phyloP scores from a whole-genome alignment of 2,797 vertebrate species.

The Distichodus sexfasciatus region DNA sequence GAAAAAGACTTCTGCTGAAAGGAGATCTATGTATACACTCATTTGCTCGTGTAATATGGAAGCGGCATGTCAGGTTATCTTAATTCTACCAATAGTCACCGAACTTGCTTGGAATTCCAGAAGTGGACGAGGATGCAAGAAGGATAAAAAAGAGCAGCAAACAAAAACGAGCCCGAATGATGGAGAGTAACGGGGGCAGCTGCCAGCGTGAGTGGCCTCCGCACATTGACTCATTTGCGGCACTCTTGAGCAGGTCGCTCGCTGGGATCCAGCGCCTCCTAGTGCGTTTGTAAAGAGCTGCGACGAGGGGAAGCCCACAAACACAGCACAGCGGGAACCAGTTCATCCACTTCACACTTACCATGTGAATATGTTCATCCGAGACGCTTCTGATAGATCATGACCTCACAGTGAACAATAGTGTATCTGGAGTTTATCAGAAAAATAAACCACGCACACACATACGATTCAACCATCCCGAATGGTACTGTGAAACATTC shows the following conservation, averaged over 20 bases:
- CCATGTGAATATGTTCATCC: neutral
- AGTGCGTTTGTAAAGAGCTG: slow-evolving; percentile 31
- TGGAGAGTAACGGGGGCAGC: slow-evolving; percentile 38
- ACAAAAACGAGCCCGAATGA: slow-evolving; percentile 69
- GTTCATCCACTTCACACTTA: too few species aligned
- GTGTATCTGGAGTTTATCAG: too few species aligned
- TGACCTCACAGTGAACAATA: too few species aligned
- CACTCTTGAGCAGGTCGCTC: slow-evolving; percentile 43
- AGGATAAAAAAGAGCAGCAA: slow-evolving; percentile 55
- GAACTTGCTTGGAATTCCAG: slow-evolving; percentile 21
- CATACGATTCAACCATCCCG: too few species aligned
- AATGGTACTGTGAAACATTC: too few species aligned
- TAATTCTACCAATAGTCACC: neutral
- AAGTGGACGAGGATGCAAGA: slow-evolving; percentile 19
- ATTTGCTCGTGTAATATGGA: slow-evolving; percentile 11
- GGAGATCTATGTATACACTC: slow-evolving; percentile 22
- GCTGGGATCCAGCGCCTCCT: slow-evolving; percentile 58
- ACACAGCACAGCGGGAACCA: too few species aligned
- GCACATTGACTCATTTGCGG: slow-evolving; percentile 58
- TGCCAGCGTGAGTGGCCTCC: slow-evolving; percentile 47
- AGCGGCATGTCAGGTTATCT: neutral
- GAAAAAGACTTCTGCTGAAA: slow-evolving; percentile 4
- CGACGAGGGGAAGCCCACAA: neutral
- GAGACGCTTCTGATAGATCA: too few species aligned
- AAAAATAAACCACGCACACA: too few species aligned